Conservation (phyloP, 1,140 invertebrate species). For the Drosophila ohnishii region DNA sequence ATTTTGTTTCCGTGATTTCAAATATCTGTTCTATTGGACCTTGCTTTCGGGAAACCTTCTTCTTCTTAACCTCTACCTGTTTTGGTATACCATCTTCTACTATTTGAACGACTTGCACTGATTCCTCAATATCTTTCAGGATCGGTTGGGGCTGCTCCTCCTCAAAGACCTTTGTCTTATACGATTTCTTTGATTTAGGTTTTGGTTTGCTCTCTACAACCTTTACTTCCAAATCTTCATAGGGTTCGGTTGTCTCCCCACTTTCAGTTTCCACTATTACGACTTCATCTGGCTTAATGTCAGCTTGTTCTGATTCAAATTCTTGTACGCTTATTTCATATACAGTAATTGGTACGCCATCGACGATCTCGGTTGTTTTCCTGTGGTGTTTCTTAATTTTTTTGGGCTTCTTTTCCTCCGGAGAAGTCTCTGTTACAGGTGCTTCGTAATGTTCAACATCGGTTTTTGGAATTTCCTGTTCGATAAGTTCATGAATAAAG, state of each 20-base stretch:
- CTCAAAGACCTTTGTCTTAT: constrained; percentile 34
- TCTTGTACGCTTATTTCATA: constrained; percentile 66
- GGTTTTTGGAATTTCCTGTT: constrained; percentile 69
- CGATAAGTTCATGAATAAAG: constrained; percentile 63
- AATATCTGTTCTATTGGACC: constrained; percentile 54
- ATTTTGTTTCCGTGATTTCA: constrained; percentile 49
- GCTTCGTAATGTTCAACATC: constrained; percentile 59
- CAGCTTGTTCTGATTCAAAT: constrained; percentile 46
- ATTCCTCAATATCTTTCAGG: constrained; percentile 56
- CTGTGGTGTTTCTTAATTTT: constrained; percentile 72
- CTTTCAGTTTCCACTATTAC: constrained; percentile 30
- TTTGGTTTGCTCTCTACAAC: constrained; percentile 61
- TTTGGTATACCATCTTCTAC: constrained; percentile 40
- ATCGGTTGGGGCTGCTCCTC: constrained; percentile 40
- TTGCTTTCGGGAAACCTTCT: constrained; percentile 49
- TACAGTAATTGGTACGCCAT: constrained; percentile 61
- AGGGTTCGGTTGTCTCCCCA: constrained; percentile 30
- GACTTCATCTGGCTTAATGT: constrained; percentile 14
- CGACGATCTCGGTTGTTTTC: constrained; percentile 58
- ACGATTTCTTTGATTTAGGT: constrained; percentile 51
- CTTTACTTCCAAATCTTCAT: constrained; percentile 44
- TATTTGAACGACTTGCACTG: constrained; percentile 32
- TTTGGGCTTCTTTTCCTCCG: constrained; percentile 65
- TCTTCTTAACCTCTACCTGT: constrained; percentile 52
- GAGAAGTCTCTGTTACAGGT: constrained; percentile 33